A percentile compares a stretch with the other conserved stretches of the same genome.
Evolutionary conservation across 1,140 invertebrate genomes (phyloP).

Genomic region (Latrodectus geometricus): DNA sequence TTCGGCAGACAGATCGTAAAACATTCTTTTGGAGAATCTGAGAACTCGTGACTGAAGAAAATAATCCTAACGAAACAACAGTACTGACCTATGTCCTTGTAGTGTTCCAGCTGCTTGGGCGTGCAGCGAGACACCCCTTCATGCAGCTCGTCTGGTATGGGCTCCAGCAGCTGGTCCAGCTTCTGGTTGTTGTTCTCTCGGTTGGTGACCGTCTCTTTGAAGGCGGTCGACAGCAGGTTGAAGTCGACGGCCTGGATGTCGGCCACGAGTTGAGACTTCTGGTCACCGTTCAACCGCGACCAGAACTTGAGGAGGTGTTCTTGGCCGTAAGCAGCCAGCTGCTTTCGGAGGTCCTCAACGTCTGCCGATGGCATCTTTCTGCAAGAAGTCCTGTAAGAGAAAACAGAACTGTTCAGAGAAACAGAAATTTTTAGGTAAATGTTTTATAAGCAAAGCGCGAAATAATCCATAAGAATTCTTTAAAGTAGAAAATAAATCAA

Average conservation of each 20-base stretch:
- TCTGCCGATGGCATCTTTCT: conserved; percentile 55
- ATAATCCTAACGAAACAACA: too few relatives aligned
- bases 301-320: conserved; percentile 89
- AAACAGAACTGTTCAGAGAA: background rate
- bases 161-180: conserved; percentile 83
- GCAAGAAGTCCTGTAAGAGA: conserved; percentile 45
- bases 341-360: conserved; percentile 32
- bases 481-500: too few relatives aligned
- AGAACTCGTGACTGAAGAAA: too few relatives aligned
- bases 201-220: conserved; percentile 24
- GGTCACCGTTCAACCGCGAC: conserved; percentile 76
- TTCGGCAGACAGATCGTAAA: too few relatives aligned
- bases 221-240: conserved; percentile 34
- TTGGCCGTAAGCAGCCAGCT: conserved; percentile 74
- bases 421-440: too few relatives aligned
- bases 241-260: conserved; percentile 63
- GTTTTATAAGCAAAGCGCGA: too few relatives aligned
- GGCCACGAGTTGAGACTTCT: conserved; percentile 50
- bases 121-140: conserved; percentile 76
- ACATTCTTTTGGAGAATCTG: too few relatives aligned
- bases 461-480: too few relatives aligned
- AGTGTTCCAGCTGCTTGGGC: conserved; percentile 75
- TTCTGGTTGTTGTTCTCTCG: conserved; percentile 71
- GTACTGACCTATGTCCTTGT: conserved; percentile 74
- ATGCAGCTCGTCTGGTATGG: conserved; percentile 81